A percentile compares a stretch with the other conserved stretches of the same genome.
Evolutionary conservation across 1,140 invertebrate species (phyloP).

Genomic region (Drosophila tropicalis): DNA sequence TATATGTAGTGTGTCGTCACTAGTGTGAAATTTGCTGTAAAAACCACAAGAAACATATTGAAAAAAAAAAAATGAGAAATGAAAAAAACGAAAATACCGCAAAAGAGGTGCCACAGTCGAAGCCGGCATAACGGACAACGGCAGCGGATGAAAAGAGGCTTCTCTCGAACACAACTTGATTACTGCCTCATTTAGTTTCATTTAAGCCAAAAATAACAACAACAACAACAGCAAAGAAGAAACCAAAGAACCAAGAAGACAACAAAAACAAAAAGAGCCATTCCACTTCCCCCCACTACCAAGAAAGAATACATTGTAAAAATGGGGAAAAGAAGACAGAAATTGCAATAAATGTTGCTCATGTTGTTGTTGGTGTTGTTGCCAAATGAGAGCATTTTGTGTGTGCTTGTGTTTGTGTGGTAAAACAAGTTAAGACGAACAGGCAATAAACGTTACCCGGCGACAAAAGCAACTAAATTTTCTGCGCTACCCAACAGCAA

Average conservation of each 20-base stretch:
- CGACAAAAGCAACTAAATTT: slow-evolving; percentile 76
- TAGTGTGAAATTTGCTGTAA: slow-evolving; percentile 78
- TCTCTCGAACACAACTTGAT: slow-evolving; percentile 76
- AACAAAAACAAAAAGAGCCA: slow-evolving; percentile 18
- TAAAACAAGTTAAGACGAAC: slow-evolving; percentile 74
- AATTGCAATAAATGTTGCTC: slow-evolving; percentile 21
- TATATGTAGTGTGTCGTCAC: background rate
- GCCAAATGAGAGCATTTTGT: slow-evolving; percentile 76
- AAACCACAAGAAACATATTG: slow-evolving; percentile 77
- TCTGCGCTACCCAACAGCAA: slow-evolving; percentile 27
- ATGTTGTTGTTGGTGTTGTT: slow-evolving; percentile 34
- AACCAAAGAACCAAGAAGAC: slow-evolving; percentile 15
- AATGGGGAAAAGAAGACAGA: slow-evolving; percentile 43
- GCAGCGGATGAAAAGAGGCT: slow-evolving; percentile 44
- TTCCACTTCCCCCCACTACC: slow-evolving; percentile 2
- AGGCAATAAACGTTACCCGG: slow-evolving; percentile 56
- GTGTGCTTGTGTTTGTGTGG: slow-evolving; percentile 42
- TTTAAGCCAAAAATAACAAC: slow-evolving; percentile 69
- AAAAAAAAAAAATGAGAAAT: slow-evolving; percentile 36
- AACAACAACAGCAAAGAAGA: background rate
- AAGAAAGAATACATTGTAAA: slow-evolving; percentile 58
- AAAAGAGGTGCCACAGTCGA: slow-evolving; percentile 47
- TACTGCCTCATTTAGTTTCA: slow-evolving; percentile 80
- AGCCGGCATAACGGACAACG: slow-evolving; percentile 44
- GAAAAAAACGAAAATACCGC: slow-evolving; percentile 77